Conservation (phyloP, 2,888 invertebrate genomes). For the Chrysolina haemoptera region DNA sequence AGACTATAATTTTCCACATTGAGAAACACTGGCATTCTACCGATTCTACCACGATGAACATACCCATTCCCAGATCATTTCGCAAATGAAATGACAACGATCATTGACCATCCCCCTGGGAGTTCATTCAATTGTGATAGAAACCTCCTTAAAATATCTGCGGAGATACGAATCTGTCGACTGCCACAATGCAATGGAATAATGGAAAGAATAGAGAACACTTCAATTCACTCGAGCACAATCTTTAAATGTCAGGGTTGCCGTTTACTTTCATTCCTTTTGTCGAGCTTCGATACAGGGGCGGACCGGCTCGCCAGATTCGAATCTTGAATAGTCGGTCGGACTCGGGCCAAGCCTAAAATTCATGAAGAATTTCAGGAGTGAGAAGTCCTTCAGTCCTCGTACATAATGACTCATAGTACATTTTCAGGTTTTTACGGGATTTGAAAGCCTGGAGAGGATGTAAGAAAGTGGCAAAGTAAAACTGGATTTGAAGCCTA, state of each 20-base stretch:
- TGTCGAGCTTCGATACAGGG: constrained; percentile 17
- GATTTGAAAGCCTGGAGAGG: too few species aligned
- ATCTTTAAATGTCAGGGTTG: constrained; percentile 44
- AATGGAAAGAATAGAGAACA: constrained; percentile 34
- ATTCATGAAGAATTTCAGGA: too few species aligned
- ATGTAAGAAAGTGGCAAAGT: too few species aligned
- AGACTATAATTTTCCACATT: not conserved
- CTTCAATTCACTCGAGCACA: constrained; percentile 13
- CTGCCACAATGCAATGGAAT: constrained; percentile 31
- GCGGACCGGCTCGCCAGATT: not conserved
- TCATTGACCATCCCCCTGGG: constrained; percentile 15
- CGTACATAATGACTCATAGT: too few species aligned
- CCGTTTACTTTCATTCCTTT: constrained; percentile 40
- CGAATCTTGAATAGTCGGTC: not conserved
- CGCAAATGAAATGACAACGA: constrained; percentile 11
- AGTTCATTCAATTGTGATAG: constrained; percentile 22
- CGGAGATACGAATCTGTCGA: constrained; percentile 33
- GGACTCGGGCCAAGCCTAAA: too few species aligned
- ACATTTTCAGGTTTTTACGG: too few species aligned
- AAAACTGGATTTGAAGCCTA: too few species aligned
- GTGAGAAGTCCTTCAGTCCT: too few species aligned
- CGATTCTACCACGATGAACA: constrained; percentile 4
- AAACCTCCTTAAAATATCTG: constrained; percentile 16
- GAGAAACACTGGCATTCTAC: not conserved
- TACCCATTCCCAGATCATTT: not conserved